Evolutionary conservation across 2,888 invertebrate species (phyloP).

Genomic region (Amphimallon solstitiale): DNA sequence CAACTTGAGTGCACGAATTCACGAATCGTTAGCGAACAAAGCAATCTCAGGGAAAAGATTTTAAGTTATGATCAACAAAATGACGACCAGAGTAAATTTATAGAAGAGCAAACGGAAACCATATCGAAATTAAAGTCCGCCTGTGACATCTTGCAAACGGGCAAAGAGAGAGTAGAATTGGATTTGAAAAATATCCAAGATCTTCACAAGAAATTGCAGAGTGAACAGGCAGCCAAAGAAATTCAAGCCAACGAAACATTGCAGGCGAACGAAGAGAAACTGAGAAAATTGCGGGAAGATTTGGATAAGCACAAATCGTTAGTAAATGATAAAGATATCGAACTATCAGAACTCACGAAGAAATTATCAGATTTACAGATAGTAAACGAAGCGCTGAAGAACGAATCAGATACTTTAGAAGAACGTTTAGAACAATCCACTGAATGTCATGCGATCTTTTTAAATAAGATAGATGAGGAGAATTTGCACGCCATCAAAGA

Average conservation of each 20-base stretch:
- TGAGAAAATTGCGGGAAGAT: conserved; percentile 17
- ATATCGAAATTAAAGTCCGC: conserved; percentile 46
- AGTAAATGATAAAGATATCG: conserved; percentile 32
- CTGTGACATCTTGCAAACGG: conserved; percentile 47
- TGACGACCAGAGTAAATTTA: conserved; percentile 9
- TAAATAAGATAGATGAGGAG: conserved; percentile 35
- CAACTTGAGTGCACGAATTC: conserved; percentile 9
- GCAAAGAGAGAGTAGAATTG: conserved; percentile 43
- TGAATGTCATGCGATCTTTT: conserved; percentile 17
- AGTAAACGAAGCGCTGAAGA: conserved; percentile 21
- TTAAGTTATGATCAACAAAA: conserved; percentile 5
- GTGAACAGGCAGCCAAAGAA: conserved; percentile 42
- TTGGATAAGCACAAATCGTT: neutral
- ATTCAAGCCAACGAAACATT: conserved; percentile 24
- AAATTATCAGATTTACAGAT: conserved; percentile 37
- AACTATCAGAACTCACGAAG: conserved; percentile 11
- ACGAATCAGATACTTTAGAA: conserved; percentile 27
- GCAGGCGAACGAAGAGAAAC: conserved; percentile 24
- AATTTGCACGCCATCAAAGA: conserved; percentile 29
- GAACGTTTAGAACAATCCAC: conserved; percentile 22
- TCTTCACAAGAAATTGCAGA: conserved; percentile 37
- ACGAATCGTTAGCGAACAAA: conserved; percentile 30
- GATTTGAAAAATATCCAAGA: conserved; percentile 28
- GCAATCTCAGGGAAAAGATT: conserved; percentile 31
- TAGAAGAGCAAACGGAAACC: conserved; percentile 34